These are phyloP conservation scores for Tethya wilhelma DNA, from an alignment of 37 sponge, comb jelly and placozoan species.

Conservation along the genomic window DNA sequence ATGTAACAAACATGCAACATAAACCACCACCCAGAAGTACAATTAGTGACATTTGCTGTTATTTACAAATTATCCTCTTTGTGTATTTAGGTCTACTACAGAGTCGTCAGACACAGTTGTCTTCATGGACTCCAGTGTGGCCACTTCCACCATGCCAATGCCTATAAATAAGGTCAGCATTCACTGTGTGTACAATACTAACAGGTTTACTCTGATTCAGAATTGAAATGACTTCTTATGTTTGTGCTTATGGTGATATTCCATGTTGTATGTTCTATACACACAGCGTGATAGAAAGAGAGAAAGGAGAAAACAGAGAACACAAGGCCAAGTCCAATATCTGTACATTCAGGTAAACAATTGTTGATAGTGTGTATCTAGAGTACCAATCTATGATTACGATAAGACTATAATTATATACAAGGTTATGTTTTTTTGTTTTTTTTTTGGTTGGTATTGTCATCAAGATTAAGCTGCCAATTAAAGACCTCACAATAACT, in stretches of 20 bases:
- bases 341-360: constrained; percentile 63
- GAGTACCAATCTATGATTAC: not conserved
- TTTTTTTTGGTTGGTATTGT: not conserved
- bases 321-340: constrained; percentile 33
- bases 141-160: constrained; percentile 4
- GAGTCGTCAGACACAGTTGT: constrained; percentile 66
- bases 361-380: not conserved
- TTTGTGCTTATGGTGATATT: no score
- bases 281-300: constrained; percentile 4
- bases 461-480: not conserved
- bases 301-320: constrained; percentile 22
- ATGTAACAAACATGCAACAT: no score
- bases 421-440: not conserved
- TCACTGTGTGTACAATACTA: not conserved
- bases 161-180: not conserved
- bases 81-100: constrained; percentile 2
- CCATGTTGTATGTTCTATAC: not conserved
- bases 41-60: no score
- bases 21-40: no score
- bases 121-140: constrained; percentile 46
- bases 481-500: not conserved
- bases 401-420: not conserved
- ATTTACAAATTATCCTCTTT: not conserved
- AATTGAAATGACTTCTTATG: no score
- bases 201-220: not conserved